Evolutionary conservation across 2,888 invertebrate species (phyloP).

Genomic region (Hylaea fasciaria): DNA sequence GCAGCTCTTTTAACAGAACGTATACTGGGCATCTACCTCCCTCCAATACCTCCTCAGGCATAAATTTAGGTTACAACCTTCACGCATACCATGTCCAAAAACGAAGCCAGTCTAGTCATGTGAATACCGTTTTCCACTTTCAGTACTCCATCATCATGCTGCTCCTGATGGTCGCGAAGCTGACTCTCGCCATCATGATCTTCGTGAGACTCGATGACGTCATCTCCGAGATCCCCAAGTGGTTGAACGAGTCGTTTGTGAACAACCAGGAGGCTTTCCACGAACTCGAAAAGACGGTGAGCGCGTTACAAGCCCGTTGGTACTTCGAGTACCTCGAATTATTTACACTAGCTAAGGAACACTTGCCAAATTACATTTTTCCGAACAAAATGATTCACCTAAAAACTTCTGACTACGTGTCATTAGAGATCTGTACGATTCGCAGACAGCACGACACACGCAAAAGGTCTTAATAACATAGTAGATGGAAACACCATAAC

Average conservation of each 20-base stretch:
- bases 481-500: too few relatives aligned
- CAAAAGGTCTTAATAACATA: too few relatives aligned
- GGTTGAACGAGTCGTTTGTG: slow-evolving; percentile 77
- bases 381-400: too few relatives aligned
- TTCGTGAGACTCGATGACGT: slow-evolving; percentile 86
- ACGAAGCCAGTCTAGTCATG: neutral
- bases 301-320: slow-evolving; percentile 29
- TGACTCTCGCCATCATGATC: slow-evolving; percentile 86
- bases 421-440: neutral
- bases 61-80: too few relatives aligned
- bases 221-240: slow-evolving; percentile 73
- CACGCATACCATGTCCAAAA: too few relatives aligned
- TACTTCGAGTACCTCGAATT: too few relatives aligned
- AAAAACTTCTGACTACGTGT: neutral
- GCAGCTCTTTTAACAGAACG: too few relatives aligned
- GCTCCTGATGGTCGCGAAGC: slow-evolving; percentile 88
- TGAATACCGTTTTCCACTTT: slow-evolving; percentile 47
- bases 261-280: slow-evolving; percentile 78
- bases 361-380: too few relatives aligned
- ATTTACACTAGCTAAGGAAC: too few relatives aligned
- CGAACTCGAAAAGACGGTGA: slow-evolving; percentile 85
- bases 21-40: too few relatives aligned
- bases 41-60: too few relatives aligned
- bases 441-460: too few relatives aligned
- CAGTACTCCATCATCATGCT: slow-evolving; percentile 90